phyloP scores from a whole-genome alignment of 2,888 invertebrate species.

The Sisyra nigra region DNA sequence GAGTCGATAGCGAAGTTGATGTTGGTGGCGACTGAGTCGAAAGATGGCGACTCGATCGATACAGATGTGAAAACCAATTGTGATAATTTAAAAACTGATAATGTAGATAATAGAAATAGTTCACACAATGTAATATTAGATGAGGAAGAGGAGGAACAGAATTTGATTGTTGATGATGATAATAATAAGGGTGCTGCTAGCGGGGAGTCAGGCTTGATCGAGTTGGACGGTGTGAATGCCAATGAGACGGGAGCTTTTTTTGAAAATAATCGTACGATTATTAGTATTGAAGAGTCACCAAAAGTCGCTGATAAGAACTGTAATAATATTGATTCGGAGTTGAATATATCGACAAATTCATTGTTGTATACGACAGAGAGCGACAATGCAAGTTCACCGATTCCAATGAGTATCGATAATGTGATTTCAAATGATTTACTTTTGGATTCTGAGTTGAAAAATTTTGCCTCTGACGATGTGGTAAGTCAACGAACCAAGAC shows the following conservation, averaged over 20 bases:
- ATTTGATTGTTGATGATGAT: too few relatives aligned
- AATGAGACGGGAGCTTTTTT: constrained; percentile 1
- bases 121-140: too few relatives aligned
- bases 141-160: too few relatives aligned
- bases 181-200: too few relatives aligned
- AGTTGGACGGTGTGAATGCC: too few relatives aligned
- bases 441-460: constrained; percentile 29
- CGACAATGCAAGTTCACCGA: constrained; percentile 29
- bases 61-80: too few relatives aligned
- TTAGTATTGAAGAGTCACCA: constrained; percentile 5
- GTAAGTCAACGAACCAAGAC: neutral
- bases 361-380: constrained; percentile 19
- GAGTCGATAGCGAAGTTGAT: too few relatives aligned
- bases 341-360: constrained; percentile 28
- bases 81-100: too few relatives aligned
- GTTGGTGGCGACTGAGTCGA: too few relatives aligned
- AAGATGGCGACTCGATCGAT: too few relatives aligned
- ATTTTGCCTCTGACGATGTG: constrained; percentile 1
- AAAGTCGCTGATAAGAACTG: neutral
- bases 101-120: too few relatives aligned
- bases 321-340: constrained; percentile 14
- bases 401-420: constrained; percentile 30
- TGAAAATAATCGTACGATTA: constrained; percentile 8
- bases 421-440: constrained; percentile 27
- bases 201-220: too few relatives aligned